Evolutionary conservation across 2,888 invertebrate species (phyloP).

Genomic region (Miltochrista miniata): DNA sequence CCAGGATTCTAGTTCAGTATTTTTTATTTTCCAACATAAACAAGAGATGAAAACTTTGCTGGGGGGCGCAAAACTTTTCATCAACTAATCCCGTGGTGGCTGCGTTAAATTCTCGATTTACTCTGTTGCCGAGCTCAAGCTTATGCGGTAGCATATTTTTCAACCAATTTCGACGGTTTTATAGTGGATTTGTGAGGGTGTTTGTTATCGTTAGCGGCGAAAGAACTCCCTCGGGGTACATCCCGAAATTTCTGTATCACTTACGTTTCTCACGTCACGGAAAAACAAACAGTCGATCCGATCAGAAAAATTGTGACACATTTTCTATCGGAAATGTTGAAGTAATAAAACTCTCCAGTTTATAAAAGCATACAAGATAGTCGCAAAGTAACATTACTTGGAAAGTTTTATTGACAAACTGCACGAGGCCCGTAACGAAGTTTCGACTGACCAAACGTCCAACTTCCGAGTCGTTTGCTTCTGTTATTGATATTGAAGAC

Average conservation of each 20-base stretch:
- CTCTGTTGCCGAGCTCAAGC: constrained; percentile 68
- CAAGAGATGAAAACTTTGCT: constrained; percentile 75
- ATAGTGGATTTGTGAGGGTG: constrained; percentile 62
- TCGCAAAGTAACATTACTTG: constrained; percentile 70
- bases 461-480: constrained; percentile 61
- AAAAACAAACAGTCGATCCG: constrained; percentile 31
- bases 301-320: constrained; percentile 10
- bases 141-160: constrained; percentile 76
- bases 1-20: constrained; percentile 50
- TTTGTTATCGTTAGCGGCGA: constrained; percentile 69
- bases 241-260: constrained; percentile 22
- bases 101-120: constrained; percentile 77
- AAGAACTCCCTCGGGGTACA: constrained; percentile 41
- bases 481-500: constrained; percentile 67
- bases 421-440: constrained; percentile 58
- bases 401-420: constrained; percentile 74
- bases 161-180: constrained; percentile 63
- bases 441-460: constrained; percentile 63
- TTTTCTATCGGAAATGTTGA: constrained; percentile 39
- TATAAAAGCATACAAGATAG: constrained; percentile 62
- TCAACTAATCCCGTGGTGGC: constrained; percentile 71
- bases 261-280: constrained; percentile 10
- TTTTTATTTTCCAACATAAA: constrained; percentile 67
- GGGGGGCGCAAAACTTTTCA: constrained; percentile 62
- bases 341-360: constrained; percentile 56